phyloP scores from a whole-genome alignment of 2,888 invertebrate species.

The Drosophila borborema region DNA sequence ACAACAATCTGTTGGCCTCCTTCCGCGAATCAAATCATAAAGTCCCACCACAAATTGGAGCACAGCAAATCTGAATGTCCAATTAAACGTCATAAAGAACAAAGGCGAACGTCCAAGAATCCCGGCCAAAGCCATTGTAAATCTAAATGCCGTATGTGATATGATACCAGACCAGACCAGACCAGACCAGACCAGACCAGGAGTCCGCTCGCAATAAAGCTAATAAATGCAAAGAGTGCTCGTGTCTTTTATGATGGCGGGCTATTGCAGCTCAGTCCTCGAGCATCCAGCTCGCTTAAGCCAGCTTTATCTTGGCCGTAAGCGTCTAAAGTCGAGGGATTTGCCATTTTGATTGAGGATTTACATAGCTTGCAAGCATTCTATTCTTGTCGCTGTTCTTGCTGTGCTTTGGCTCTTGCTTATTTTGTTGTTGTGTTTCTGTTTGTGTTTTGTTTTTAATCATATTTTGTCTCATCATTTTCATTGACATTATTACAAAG shows the following conservation, averaged over 20 bases:
- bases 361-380: slow-evolving; percentile 26
- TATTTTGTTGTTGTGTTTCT: slow-evolving; percentile 3
- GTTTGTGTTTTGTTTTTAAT: slow-evolving; percentile 62
- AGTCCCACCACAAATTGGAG: slow-evolving; percentile 59
- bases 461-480: slow-evolving; percentile 77
- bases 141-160: slow-evolving; percentile 58
- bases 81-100: slow-evolving; percentile 77
- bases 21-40: slow-evolving; percentile 78
- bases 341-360: slow-evolving; percentile 38
- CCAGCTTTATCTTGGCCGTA: slow-evolving; percentile 61
- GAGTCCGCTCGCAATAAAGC: slow-evolving; percentile 43
- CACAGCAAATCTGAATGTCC: slow-evolving; percentile 62
- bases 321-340: slow-evolving; percentile 59
- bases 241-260: slow-evolving; percentile 57
- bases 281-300: slow-evolving; percentile 33
- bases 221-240: slow-evolving; percentile 64
- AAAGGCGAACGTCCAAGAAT: slow-evolving; percentile 22
- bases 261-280: background rate
- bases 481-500: slow-evolving; percentile 80
- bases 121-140: slow-evolving; percentile 58
- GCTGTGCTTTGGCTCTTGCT: slow-evolving; percentile 9
- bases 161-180: slow-evolving; percentile 20
- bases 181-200: background rate
- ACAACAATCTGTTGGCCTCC: slow-evolving; percentile 23
- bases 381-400: background rate